Percentiles rank a stretch among this genome's conserved stretches.
These are phyloP conservation scores for Climacteris rufus DNA, from an alignment of 2,113 vertebrate species.

Conservation along the genomic window DNA sequence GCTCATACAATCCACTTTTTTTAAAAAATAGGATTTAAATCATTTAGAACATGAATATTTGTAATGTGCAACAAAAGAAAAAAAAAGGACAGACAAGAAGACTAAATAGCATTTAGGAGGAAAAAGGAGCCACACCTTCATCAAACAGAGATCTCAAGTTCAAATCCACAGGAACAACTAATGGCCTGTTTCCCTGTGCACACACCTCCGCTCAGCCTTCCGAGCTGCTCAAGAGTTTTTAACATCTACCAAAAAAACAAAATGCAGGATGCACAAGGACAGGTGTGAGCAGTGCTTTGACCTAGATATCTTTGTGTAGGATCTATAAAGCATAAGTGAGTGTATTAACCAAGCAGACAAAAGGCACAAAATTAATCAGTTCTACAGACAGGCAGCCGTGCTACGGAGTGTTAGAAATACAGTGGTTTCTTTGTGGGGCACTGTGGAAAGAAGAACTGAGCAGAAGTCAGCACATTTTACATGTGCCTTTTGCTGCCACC, in stretches of 20 bases:
- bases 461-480: not conserved
- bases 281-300: not conserved
- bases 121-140: not conserved
- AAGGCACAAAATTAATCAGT: constrained; percentile 65
- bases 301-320: constrained; percentile 22
- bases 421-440: not conserved
- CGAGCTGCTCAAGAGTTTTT: not conserved
- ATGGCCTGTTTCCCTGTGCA: not conserved
- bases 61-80: not conserved
- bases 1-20: not conserved
- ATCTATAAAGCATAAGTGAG: constrained; percentile 30
- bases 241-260: not conserved
- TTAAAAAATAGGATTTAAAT: constrained; percentile 31
- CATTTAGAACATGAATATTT: not conserved
- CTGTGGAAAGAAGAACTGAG: constrained; percentile 9
- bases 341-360: constrained; percentile 58
- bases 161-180: not conserved
- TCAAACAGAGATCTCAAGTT: not conserved
- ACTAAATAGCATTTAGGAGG: not conserved
- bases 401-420: constrained; percentile 8
- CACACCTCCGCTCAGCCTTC: not conserved
- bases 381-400: constrained; percentile 44
- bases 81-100: not conserved
- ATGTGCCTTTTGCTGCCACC: not conserved
- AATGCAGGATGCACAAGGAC: not conserved